These are phyloP conservation scores for Leptura quadrifasciata DNA, from an alignment of 2,888 invertebrate species.

Conservation along the genomic window DNA sequence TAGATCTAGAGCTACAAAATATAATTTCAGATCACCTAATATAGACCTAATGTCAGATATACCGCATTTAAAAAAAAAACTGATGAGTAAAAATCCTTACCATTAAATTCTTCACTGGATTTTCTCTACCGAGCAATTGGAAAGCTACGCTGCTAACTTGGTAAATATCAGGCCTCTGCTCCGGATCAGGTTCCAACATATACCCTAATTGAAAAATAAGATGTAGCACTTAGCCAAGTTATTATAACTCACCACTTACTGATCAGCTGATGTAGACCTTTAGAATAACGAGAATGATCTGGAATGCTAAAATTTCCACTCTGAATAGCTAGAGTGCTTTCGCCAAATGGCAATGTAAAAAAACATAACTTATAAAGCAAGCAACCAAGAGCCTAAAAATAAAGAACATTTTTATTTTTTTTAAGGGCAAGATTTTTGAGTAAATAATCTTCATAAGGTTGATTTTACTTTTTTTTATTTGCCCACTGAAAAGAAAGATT, in stretches of 20 bases:
- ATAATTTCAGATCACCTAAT: too few relatives aligned
- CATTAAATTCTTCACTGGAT: constrained; percentile 88
- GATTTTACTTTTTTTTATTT: too few relatives aligned
- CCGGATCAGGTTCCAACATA: constrained; percentile 90
- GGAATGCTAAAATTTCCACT: constrained; percentile 92
- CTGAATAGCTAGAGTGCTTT: constrained; percentile 94
- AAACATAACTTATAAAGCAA: constrained; percentile 92
- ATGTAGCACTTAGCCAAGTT: constrained; percentile 19
- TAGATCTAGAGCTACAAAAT: too few relatives aligned
- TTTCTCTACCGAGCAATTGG: constrained; percentile 81
- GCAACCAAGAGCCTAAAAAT: constrained; percentile 87
- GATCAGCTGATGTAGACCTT: constrained; percentile 83
- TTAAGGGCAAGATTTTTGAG: background rate
- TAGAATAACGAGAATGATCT: constrained; percentile 84
- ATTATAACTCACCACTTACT: constrained; percentile 74
- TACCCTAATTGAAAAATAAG: constrained; percentile 75
- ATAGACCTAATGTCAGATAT: too few relatives aligned
- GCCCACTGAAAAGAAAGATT: too few relatives aligned
- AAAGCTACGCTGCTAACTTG: constrained; percentile 87
- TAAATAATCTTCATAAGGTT: background rate
- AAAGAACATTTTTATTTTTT: constrained; percentile 25
- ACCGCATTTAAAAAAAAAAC: background rate
- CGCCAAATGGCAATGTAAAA: constrained; percentile 92
- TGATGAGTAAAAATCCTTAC: constrained; percentile 73
- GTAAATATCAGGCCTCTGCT: constrained; percentile 89